phyloP scores from a whole-genome alignment of 2,797 vertebrate genomes.

The Sebastolobus alascanus region DNA sequence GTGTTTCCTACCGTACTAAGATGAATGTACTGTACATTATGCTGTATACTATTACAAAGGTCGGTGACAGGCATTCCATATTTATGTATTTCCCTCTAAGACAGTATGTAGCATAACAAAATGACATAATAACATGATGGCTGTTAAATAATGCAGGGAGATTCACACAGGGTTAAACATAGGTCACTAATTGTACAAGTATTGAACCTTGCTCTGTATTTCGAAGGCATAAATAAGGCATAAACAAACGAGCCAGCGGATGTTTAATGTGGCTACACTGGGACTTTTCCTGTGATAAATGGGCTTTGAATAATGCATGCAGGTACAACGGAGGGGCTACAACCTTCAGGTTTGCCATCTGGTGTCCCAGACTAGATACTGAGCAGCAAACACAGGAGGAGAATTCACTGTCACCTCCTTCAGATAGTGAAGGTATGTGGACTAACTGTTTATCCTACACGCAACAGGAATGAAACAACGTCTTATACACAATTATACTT shows the following conservation, averaged over 20 bases:
- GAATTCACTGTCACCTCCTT: slow-evolving; percentile 32
- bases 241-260: slow-evolving; percentile 68
- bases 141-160: slow-evolving; percentile 57
- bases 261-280: slow-evolving; percentile 67
- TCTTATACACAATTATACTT: neutral
- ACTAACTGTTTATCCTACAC: slow-evolving; percentile 31
- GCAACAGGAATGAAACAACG: slow-evolving; percentile 11
- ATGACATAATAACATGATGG: slow-evolving; percentile 48
- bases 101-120: slow-evolving; percentile 46
- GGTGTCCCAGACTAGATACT: slow-evolving; percentile 51
- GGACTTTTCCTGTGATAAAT: slow-evolving; percentile 75
- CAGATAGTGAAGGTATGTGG: slow-evolving; percentile 15
- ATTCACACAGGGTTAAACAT: slow-evolving; percentile 65
- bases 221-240: slow-evolving; percentile 71
- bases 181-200: slow-evolving; percentile 69
- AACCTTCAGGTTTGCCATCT: slow-evolving; percentile 78
- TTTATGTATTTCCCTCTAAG: slow-evolving; percentile 31
- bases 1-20: neutral
- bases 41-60: slow-evolving; percentile 6
- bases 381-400: slow-evolving; percentile 39
- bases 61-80: slow-evolving; percentile 15
- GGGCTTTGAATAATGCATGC: slow-evolving; percentile 79
- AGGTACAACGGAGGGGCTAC: slow-evolving; percentile 63
- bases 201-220: slow-evolving; percentile 55
- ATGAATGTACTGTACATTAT: slow-evolving; percentile 32